phyloP scores from a whole-genome alignment of 2,797 vertebrate species.

The Eidolon dupreanum region DNA sequence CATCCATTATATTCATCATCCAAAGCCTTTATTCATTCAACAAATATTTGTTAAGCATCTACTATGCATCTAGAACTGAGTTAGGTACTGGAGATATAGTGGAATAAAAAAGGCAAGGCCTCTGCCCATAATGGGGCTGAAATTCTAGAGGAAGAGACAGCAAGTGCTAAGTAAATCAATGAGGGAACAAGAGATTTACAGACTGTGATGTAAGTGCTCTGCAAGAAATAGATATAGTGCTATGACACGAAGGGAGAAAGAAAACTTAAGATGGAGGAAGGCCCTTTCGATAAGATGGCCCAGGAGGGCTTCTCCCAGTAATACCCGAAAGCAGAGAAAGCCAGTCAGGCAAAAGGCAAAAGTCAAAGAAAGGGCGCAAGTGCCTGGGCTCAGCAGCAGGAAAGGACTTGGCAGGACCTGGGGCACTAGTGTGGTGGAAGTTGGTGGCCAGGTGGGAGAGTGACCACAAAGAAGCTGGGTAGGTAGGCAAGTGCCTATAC shows the following conservation, averaged over 20 bases:
- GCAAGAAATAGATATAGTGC: not conserved
- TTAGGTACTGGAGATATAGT: not conserved
- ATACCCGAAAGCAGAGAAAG: constrained; percentile 10
- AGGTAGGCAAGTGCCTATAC: not conserved
- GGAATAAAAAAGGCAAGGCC: not conserved
- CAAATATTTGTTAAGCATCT: not conserved
- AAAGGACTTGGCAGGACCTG: not conserved
- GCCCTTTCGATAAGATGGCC: constrained; percentile 50
- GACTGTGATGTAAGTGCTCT: not conserved
- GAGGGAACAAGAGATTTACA: not conserved
- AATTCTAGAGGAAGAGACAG: not conserved
- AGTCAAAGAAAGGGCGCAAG: not conserved
- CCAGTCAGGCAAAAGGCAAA: not conserved
- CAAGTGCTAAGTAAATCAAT: not conserved
- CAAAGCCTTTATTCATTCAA: not conserved
- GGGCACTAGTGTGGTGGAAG: not conserved
- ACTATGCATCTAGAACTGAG: not conserved
- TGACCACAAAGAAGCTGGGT: not conserved
- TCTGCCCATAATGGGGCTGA: not conserved
- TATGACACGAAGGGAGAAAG: not conserved
- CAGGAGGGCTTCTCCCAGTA: not conserved
- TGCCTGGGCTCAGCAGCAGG: not conserved
- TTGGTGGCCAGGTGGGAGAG: not conserved
- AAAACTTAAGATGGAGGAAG: constrained; percentile 39
- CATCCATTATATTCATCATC: not conserved